Evolutionary conservation across 2,113 vertebrate species (phyloP).

Genomic region (Sceloporus undulatus): DNA sequence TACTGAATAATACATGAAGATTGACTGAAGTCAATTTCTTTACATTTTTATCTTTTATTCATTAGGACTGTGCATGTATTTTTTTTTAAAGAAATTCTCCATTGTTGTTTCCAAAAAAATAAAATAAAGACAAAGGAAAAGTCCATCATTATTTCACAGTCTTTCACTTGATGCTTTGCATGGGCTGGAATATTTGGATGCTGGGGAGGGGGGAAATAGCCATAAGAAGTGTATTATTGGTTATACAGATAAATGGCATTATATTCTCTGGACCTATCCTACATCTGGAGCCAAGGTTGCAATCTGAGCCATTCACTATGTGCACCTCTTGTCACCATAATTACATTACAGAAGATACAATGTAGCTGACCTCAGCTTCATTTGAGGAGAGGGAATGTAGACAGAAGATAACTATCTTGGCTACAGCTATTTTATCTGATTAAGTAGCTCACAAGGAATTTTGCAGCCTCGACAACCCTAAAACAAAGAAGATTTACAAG

Average conservation of each 20-base stretch:
- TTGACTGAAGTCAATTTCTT: constrained; percentile 74
- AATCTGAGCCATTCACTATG: background rate
- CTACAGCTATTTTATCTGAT: background rate
- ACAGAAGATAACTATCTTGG: background rate
- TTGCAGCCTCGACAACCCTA: background rate
- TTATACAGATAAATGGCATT: background rate
- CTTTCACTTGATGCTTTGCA: background rate
- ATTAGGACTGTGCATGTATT: constrained; percentile 62
- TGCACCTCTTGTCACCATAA: background rate
- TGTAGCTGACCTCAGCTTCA: background rate
- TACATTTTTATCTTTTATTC: constrained; percentile 75
- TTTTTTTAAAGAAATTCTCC: constrained; percentile 36
- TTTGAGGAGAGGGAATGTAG: background rate
- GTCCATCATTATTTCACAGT: background rate
- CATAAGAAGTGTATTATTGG: background rate
- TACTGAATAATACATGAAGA: constrained; percentile 78
- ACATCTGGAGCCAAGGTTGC: background rate
- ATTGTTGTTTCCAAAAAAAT: background rate
- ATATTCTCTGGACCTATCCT: background rate
- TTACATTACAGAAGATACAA: constrained; percentile 13
- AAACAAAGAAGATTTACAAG: constrained; percentile 14
- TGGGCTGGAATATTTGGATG: background rate
- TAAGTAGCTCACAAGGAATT: background rate
- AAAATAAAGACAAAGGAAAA: constrained; percentile 52
- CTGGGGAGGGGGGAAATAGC: background rate